phyloP scores from a whole-genome alignment of 2,797 vertebrate genomes.

The Lithobates pipiens region DNA sequence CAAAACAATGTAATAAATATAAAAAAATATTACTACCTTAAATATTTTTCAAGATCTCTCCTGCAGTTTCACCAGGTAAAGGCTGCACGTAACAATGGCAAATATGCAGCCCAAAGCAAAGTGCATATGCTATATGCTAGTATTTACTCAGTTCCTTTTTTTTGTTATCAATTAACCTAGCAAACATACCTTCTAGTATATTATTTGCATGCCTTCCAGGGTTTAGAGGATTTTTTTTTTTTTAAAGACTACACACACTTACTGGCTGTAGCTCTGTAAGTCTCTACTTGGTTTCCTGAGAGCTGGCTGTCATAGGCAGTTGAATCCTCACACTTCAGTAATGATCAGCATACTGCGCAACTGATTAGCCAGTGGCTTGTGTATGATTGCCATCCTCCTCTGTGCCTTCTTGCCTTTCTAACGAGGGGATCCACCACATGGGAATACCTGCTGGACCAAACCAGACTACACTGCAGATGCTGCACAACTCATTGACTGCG shows the following conservation, averaged over 20 bases:
- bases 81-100: not conserved
- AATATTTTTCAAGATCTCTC: too few relatives aligned
- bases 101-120: too few relatives aligned
- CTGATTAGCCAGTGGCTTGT: slow-evolving; percentile 6
- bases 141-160: not conserved
- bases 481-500: slow-evolving; percentile 59
- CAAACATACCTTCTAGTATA: slow-evolving; percentile 64
- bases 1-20: too few relatives aligned
- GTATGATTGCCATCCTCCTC: not conserved
- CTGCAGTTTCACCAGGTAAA: not conserved
- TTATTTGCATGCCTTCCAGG: slow-evolving; percentile 42
- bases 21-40: too few relatives aligned
- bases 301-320: slow-evolving; percentile 61
- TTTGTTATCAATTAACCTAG: slow-evolving; percentile 59
- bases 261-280: slow-evolving; percentile 41
- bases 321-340: slow-evolving; percentile 6
- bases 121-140: not conserved
- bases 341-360: slow-evolving; percentile 33
- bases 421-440: slow-evolving; percentile 24
- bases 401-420: slow-evolving; percentile 19
- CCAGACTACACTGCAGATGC: slow-evolving; percentile 62
- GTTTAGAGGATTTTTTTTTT: slow-evolving; percentile 49
- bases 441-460: slow-evolving; percentile 18
- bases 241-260: slow-evolving; percentile 49
- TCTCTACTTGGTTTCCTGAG: slow-evolving; percentile 53